These are phyloP conservation scores for Cylas formicarius DNA, from an alignment of 1,140 invertebrate species.

Conservation along the genomic window DNA sequence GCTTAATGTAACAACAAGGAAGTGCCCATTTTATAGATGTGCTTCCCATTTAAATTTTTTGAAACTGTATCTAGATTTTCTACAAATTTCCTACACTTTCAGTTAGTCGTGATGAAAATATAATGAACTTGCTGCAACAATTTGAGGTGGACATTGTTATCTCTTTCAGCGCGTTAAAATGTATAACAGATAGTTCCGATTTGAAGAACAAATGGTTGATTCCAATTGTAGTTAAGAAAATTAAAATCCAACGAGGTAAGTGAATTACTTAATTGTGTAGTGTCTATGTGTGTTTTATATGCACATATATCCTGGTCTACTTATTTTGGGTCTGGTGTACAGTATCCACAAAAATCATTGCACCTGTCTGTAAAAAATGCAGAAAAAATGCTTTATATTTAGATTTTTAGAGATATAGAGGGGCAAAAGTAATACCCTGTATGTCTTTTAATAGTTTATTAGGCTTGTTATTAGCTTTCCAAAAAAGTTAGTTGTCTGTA, in stretches of 20 bases:
- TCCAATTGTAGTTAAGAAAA: conserved; percentile 41
- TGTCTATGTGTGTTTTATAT: background rate
- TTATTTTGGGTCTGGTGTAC: too few relatives aligned
- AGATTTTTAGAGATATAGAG: too few relatives aligned
- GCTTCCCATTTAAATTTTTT: background rate
- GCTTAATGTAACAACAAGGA: background rate
- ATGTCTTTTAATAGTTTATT: too few relatives aligned
- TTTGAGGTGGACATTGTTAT: conserved; percentile 44
- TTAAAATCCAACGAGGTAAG: conserved; percentile 20
- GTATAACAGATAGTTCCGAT: conserved; percentile 40
- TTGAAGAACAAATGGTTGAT: conserved; percentile 41
- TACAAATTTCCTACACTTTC: conserved; percentile 20
- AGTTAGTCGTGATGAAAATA: conserved; percentile 42
- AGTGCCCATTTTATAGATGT: background rate
- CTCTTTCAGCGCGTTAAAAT: conserved; percentile 44
- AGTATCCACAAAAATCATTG: too few relatives aligned
- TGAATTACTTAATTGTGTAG: conserved; percentile 6
- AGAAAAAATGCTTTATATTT: too few relatives aligned
- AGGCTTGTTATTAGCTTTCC: too few relatives aligned
- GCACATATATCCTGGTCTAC: too few relatives aligned
- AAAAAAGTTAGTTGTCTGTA: too few relatives aligned
- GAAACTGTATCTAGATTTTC: conserved; percentile 1
- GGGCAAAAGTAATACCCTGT: too few relatives aligned
- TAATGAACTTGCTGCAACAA: conserved; percentile 36
- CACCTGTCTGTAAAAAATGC: too few relatives aligned